phyloP scores from a whole-genome alignment of 2,797 vertebrate species.

The Tadarida brasiliensis region DNA sequence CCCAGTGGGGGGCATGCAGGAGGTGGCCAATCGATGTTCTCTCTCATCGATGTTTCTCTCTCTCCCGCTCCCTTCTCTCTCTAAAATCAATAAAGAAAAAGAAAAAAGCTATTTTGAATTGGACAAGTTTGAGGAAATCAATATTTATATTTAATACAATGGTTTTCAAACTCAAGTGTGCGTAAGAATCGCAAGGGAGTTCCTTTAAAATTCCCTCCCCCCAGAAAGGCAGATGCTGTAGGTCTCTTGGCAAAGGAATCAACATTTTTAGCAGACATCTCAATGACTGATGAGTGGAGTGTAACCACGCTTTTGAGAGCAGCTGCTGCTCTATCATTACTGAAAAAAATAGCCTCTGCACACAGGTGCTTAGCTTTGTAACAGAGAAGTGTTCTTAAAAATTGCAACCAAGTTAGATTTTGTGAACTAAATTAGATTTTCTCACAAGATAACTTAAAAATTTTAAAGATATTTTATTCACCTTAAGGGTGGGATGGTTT shows the following conservation, averaged over 20 bases:
- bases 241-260: not conserved
- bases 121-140: not conserved
- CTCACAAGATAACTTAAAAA: not conserved
- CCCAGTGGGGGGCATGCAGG: no score
- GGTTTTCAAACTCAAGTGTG: not conserved
- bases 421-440: conserved; percentile 12
- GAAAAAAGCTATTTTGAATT: not conserved
- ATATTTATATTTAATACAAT: not conserved
- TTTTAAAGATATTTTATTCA: not conserved
- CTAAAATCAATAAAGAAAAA: no score
- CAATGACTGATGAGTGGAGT: not conserved
- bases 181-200: not conserved
- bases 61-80: no score
- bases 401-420: not conserved
- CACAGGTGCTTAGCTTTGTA: conserved; percentile 20
- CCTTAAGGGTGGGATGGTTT: not conserved
- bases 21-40: no score
- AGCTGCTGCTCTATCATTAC: not conserved
- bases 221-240: not conserved
- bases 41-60: no score
- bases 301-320: not conserved
- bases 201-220: not conserved
- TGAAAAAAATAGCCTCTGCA: not conserved
- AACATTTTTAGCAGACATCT: not conserved
- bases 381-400: not conserved